A percentile compares a stretch with the other conserved stretches of the same genome.
Evolutionary conservation across 2,113 vertebrate species (phyloP).

Genomic region (Daboia siamensis): DNA sequence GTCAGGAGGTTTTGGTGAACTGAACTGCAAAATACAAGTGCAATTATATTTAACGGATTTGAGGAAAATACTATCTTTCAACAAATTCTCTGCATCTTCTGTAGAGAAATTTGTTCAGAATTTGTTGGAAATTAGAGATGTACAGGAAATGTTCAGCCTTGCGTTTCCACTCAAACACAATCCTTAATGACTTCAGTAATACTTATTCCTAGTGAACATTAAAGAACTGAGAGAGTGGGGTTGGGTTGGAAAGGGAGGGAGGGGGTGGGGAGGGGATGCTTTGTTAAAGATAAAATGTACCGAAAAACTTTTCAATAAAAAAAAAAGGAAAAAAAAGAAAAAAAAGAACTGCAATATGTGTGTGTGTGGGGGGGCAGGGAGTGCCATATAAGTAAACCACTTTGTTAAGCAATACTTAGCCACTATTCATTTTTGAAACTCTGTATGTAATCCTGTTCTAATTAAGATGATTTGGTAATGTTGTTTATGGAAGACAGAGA

Average conservation of each 20-base stretch:
- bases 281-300: too few relatives aligned
- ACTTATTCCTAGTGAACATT: not conserved
- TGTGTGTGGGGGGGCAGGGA: too few relatives aligned
- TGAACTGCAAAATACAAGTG: not conserved
- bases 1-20: not conserved
- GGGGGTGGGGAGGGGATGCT: too few relatives aligned
- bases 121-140: not conserved
- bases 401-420: not conserved
- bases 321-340: too few relatives aligned
- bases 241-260: too few relatives aligned
- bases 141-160: not conserved
- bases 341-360: not conserved
- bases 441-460: not conserved
- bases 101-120: not conserved
- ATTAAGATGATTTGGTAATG: not conserved
- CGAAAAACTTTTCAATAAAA: too few relatives aligned
- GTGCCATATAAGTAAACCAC: not conserved
- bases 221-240: too few relatives aligned
- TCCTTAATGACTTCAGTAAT: not conserved
- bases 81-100: not conserved
- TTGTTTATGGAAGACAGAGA: not conserved
- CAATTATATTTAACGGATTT: not conserved
- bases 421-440: constrained; percentile 10
- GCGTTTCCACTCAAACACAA: not conserved
- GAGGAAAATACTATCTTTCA: not conserved